phyloP scores from a whole-genome alignment of 2,113 vertebrate species.

The Phalacrocorax carbo region DNA sequence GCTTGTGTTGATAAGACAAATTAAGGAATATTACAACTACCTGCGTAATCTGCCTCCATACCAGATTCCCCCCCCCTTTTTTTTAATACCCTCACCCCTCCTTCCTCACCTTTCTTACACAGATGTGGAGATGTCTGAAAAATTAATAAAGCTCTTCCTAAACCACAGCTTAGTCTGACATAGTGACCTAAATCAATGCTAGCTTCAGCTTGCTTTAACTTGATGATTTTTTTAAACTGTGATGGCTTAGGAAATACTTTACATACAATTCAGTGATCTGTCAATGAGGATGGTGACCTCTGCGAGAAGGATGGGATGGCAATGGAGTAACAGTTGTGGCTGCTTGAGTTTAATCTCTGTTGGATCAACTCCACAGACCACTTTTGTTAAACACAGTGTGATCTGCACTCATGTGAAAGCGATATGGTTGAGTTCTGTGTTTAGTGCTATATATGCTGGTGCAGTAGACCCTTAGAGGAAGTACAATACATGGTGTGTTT shows the following conservation, averaged over 20 bases:
- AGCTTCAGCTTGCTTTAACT: neutral
- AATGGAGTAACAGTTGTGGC: neutral
- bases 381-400: neutral
- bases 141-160: neutral
- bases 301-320: neutral
- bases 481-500: neutral
- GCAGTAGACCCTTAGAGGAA: neutral
- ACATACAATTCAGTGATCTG: neutral
- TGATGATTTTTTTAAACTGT: neutral
- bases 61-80: neutral
- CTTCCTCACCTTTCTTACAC: neutral
- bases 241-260: neutral
- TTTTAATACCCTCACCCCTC: neutral
- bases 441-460: neutral
- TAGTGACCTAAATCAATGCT: neutral
- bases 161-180: neutral
- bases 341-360: neutral
- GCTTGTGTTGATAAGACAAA: neutral
- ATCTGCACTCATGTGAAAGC: neutral
- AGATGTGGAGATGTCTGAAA: neutral
- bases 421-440: neutral
- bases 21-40: neutral
- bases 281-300: neutral
- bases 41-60: neutral
- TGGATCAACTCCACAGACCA: neutral